Percentiles rank a stretch among this genome's conserved stretches.
Conservation (phyloP, 1,140 invertebrate genomes). For the Protaetia brevitarsis region DNA sequence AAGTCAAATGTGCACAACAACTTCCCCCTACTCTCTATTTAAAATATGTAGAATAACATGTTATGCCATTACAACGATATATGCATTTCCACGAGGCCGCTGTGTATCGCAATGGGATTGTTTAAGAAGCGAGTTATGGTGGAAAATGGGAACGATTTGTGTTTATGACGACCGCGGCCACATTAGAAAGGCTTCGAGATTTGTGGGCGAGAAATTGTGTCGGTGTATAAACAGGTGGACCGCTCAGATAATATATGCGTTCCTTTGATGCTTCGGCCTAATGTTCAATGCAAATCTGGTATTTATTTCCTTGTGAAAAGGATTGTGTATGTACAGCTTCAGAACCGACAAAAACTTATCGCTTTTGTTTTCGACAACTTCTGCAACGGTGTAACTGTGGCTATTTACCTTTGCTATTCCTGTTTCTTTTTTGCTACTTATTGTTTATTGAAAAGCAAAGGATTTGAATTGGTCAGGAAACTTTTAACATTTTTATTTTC, state of each 20-base stretch:
- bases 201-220: constrained; percentile 4
- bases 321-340: background rate
- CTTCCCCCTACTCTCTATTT: too few species aligned
- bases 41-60: too few species aligned
- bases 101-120: constrained; percentile 4
- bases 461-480: too few species aligned
- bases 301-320: background rate
- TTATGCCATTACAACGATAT: constrained; percentile 3
- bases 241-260: background rate
- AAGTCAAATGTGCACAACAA: too few species aligned
- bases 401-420: too few species aligned
- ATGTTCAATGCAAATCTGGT: background rate
- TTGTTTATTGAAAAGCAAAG: too few species aligned
- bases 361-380: background rate
- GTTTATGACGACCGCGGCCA: background rate
- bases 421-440: too few species aligned
- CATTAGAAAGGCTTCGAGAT: background rate
- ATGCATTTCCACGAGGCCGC: background rate
- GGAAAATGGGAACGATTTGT: constrained; percentile 4
- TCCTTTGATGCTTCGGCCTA: background rate
- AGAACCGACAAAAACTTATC: background rate
- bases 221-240: background rate
- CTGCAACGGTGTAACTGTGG: too few species aligned
- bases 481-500: too few species aligned
- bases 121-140: background rate